Conservation (phyloP, 2,113 vertebrate genomes). For the Syngnathus scovelli region DNA sequence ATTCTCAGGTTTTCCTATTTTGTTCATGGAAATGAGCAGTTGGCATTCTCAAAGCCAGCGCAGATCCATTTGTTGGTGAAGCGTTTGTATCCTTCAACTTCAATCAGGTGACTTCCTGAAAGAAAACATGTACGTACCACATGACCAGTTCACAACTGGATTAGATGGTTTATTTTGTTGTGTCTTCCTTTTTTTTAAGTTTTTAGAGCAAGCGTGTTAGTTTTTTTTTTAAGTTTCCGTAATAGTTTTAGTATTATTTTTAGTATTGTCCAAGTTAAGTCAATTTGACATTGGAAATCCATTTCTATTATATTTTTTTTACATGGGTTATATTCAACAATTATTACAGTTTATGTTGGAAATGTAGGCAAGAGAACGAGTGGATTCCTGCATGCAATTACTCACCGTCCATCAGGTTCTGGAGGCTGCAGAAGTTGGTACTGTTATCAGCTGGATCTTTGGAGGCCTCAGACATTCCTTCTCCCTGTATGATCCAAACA, state of each 20-base stretch:
- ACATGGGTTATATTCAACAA: neutral
- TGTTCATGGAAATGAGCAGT: slow-evolving; percentile 30
- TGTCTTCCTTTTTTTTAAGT: too few relatives aligned
- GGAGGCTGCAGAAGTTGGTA: slow-evolving; percentile 56
- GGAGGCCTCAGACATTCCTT: slow-evolving; percentile 18
- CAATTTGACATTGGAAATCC: neutral
- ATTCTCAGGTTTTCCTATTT: neutral
- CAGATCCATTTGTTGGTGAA: slow-evolving; percentile 63
- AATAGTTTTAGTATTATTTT: too few relatives aligned
- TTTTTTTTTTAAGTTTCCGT: too few relatives aligned
- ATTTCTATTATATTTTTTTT: too few relatives aligned
- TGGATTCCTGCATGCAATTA: neutral
- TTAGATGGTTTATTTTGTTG: too few relatives aligned
- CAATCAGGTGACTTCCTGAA: slow-evolving; percentile 43
- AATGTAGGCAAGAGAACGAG: neutral
- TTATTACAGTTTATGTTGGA: neutral
- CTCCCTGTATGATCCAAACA: slow-evolving; percentile 20
- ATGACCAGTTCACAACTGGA: too few relatives aligned
- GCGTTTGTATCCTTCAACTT: slow-evolving; percentile 46
- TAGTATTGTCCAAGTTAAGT: too few relatives aligned
- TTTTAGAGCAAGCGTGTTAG: too few relatives aligned
- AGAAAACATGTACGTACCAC: neutral
- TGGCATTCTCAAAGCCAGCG: slow-evolving; percentile 35
- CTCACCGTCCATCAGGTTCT: slow-evolving; percentile 54
- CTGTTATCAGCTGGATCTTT: slow-evolving; percentile 32